Evolutionary conservation across 2,797 vertebrate genomes (phyloP).

Genomic region (Megalops cyprinoides): DNA sequence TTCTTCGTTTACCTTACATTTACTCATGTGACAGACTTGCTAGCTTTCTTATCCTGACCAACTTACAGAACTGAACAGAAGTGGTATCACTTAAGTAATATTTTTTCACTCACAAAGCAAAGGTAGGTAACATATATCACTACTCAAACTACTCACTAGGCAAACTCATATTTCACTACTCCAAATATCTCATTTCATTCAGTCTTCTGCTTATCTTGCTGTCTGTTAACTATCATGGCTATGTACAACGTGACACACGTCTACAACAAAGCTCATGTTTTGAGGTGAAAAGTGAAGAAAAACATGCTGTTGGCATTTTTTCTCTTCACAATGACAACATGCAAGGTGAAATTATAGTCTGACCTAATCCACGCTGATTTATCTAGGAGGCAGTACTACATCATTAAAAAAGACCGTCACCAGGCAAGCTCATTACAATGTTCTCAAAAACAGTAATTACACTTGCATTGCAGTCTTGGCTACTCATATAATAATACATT

Average conservation of each 20-base stretch:
- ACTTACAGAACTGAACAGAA: too few relatives aligned
- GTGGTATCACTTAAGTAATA: too few relatives aligned
- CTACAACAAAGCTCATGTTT: conserved; percentile 39
- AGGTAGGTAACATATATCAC: too few relatives aligned
- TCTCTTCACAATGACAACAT: conserved; percentile 21
- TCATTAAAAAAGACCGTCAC: conserved; percentile 48
- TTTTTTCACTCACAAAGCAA: too few relatives aligned
- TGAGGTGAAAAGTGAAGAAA: conserved; percentile 23
- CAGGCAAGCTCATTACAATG: neutral
- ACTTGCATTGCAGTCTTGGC: neutral
- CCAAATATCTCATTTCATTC: too few relatives aligned
- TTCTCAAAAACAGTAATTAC: conserved; percentile 29
- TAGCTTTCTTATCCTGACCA: too few relatives aligned
- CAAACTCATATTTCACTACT: too few relatives aligned
- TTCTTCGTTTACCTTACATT: too few relatives aligned
- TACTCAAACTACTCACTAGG: too few relatives aligned
- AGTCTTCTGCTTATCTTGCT: too few relatives aligned
- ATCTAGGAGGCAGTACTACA: conserved; percentile 23
- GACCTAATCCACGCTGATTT: conserved; percentile 31
- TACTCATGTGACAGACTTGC: too few relatives aligned
- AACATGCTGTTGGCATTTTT: conserved; percentile 33
- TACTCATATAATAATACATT: conserved; percentile 2
- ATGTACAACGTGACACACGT: neutral
- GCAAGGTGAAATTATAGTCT: conserved; percentile 39
- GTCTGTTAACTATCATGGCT: too few relatives aligned